phyloP scores from a whole-genome alignment of 2,888 invertebrate species.

The Mylabris sibirica region DNA sequence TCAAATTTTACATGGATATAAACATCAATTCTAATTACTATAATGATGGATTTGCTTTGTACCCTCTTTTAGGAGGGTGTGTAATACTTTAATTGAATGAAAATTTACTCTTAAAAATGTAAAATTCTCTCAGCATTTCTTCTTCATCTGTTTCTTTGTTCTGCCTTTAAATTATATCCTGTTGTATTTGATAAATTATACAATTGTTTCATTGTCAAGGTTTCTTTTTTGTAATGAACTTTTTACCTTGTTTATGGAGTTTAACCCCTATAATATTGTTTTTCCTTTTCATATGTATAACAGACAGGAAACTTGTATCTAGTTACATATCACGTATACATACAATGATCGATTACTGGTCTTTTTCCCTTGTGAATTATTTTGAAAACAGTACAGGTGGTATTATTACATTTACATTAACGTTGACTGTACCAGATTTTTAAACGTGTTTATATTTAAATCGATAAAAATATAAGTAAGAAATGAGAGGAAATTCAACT shows the following conservation, averaged over 20 bases:
- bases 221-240: background rate
- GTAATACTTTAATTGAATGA: no score
- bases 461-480: no score
- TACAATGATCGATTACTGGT: slow-evolving; percentile 1
- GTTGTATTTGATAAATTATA: background rate
- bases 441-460: no score
- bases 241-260: background rate
- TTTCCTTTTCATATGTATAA: background rate
- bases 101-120: background rate
- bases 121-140: background rate
- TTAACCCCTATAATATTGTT: background rate
- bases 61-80: no score
- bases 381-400: background rate
- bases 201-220: slow-evolving; percentile 4
- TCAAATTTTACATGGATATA: background rate
- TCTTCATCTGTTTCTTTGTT: background rate
- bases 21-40: background rate
- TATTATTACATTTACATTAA: background rate
- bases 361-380: slow-evolving; percentile 6
- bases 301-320: background rate
- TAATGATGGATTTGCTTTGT: background rate
- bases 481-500: no score
- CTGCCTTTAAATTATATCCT: background rate
- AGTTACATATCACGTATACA: background rate
- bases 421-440: background rate